Conservation (phyloP, 2,888 invertebrate genomes). For the Cheilosia vulpina region DNA sequence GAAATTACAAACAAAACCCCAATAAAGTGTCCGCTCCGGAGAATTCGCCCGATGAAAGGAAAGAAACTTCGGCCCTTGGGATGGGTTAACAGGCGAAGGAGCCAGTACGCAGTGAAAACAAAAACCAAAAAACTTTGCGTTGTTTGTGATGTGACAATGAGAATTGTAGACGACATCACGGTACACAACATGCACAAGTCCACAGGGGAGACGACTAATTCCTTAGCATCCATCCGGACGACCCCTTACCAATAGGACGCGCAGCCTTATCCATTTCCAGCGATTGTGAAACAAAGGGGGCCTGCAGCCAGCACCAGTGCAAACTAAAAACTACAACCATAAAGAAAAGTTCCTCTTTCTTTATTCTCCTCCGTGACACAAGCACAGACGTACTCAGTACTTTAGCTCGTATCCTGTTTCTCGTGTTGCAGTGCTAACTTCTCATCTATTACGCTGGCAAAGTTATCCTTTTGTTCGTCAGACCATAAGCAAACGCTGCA, state of each 20-base stretch:
- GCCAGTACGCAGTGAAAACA: not conserved
- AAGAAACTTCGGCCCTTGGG: conserved; percentile 16
- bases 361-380: conserved; percentile 1
- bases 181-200: conserved; percentile 32
- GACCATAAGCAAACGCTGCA: conserved; percentile 36
- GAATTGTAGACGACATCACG: conserved; percentile 53
- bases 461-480: conserved; percentile 35
- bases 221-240: conserved; percentile 39
- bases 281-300: conserved; percentile 18
- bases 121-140: conserved; percentile 22
- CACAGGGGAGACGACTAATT: conserved; percentile 55
- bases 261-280: not conserved
- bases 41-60: conserved; percentile 25
- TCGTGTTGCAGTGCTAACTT: conserved; percentile 27
- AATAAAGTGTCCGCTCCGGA: conserved; percentile 59
- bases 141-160: conserved; percentile 66
- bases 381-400: conserved; percentile 2
- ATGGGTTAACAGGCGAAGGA: conserved; percentile 1
- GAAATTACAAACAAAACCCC: conserved; percentile 59
- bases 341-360: conserved; percentile 36
- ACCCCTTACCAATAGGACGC: not conserved
- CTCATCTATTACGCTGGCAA: conserved; percentile 36
- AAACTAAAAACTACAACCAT: conserved; percentile 28
- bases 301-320: conserved; percentile 7
- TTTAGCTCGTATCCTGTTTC: not conserved